Conservation (phyloP, 2,113 vertebrate genomes). For the Pao palembangensis region DNA sequence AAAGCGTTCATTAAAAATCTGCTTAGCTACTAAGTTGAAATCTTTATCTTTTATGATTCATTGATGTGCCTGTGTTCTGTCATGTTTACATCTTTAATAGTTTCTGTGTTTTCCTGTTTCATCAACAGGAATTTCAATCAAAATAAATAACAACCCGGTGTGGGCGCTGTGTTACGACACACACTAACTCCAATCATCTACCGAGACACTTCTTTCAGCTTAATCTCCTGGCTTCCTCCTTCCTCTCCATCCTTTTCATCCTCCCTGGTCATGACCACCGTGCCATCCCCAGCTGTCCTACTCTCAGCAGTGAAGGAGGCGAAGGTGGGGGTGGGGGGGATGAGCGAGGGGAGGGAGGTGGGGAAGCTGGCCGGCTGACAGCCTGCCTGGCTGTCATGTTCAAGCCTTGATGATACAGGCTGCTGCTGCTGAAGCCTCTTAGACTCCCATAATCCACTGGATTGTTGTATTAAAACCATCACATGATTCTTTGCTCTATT, state of each 20-base stretch:
- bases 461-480: slow-evolving; percentile 60
- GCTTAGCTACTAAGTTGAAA: no score
- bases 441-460: slow-evolving; percentile 56
- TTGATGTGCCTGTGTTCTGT: no score
- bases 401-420: slow-evolving; percentile 45
- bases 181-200: no score
- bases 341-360: background rate
- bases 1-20: no score
- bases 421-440: slow-evolving; percentile 45
- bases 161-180: no score
- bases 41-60: no score
- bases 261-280: slow-evolving; percentile 31
- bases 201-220: no score
- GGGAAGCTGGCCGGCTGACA: slow-evolving; percentile 14
- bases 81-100: no score
- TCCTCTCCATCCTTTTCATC: slow-evolving; percentile 23
- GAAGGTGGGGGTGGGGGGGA: background rate
- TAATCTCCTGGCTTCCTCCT: background rate
- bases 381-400: slow-evolving; percentile 26
- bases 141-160: no score
- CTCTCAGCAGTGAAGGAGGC: slow-evolving; percentile 30
- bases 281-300: slow-evolving; percentile 36
- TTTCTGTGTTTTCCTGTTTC: no score
- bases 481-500: slow-evolving; percentile 53
- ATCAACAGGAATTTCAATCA: no score